A percentile compares a stretch with the other conserved stretches of the same genome.
Conservation (phyloP, 2,797 vertebrate genomes). For the Holocentrus rufus region DNA sequence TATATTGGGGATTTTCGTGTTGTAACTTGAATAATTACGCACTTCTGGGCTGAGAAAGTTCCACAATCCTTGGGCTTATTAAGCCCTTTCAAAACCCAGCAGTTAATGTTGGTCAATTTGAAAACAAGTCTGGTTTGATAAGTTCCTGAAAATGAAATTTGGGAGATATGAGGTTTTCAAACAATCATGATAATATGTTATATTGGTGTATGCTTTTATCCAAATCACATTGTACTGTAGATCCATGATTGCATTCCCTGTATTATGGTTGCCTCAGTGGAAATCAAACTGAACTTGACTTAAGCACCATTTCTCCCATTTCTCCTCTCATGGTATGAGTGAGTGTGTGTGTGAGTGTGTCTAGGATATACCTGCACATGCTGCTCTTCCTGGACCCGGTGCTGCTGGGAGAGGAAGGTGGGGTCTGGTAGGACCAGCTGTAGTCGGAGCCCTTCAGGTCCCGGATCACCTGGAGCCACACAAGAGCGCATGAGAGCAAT, state of each 20-base stretch:
- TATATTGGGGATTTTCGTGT: not conserved
- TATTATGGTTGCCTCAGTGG: not conserved
- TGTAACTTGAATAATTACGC: not conserved
- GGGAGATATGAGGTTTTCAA: too few relatives aligned
- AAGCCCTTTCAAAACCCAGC: too few relatives aligned
- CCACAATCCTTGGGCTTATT: too few relatives aligned
- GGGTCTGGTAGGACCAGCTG: conserved; percentile 98
- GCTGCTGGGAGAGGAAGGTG: conserved; percentile 94
- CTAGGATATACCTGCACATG: conserved; percentile 90
- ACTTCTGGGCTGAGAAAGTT: too few relatives aligned
- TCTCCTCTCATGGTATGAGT: not conserved
- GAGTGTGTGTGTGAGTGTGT: not conserved
- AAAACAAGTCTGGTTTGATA: too few relatives aligned
- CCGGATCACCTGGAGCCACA: conserved; percentile 88
- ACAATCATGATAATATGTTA: too few relatives aligned
- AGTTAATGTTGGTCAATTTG: too few relatives aligned
- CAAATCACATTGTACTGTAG: too few relatives aligned
- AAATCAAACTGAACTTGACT: not conserved
- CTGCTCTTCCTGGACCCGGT: conserved; percentile 95
- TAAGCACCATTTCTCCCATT: not conserved
- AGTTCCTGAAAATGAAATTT: too few relatives aligned
- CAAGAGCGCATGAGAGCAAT: conserved; percentile 7
- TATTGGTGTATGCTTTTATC: too few relatives aligned
- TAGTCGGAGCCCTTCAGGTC: conserved; percentile 98
- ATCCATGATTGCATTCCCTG: too few relatives aligned